phyloP scores from a whole-genome alignment of 2,113 vertebrate genomes.

The Choloepus hoffmanni region DNA sequence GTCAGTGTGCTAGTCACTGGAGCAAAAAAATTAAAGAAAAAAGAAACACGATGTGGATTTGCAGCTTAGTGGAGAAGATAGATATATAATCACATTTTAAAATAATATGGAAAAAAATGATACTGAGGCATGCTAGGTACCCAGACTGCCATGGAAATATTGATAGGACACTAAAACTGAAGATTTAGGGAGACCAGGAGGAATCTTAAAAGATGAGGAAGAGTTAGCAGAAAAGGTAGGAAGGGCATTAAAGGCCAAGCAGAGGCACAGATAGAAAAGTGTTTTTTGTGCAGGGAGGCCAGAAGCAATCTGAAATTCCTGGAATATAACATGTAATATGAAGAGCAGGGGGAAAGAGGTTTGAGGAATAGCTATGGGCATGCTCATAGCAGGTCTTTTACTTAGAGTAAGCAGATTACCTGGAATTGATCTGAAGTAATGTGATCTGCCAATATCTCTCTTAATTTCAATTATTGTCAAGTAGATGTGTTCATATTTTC shows the following conservation, averaged over 20 bases:
- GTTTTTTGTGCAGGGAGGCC: not conserved
- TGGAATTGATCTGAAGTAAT: constrained; percentile 7
- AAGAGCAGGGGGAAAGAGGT: not conserved
- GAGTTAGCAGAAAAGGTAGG: not conserved
- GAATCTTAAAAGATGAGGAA: not conserved
- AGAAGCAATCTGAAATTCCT: not conserved
- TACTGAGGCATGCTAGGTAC: not conserved
- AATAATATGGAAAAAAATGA: not conserved
- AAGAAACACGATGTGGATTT: not conserved
- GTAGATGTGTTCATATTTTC: not conserved
- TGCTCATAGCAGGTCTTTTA: not conserved
- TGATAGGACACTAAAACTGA: not conserved
- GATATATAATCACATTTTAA: not conserved
- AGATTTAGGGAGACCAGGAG: not conserved
- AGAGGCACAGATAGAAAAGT: constrained; percentile 18
- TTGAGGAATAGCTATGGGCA: not conserved
- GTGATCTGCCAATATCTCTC: not conserved
- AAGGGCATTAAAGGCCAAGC: constrained; percentile 3
- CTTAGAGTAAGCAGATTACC: not conserved
- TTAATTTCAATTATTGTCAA: not conserved
- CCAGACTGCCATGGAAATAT: not conserved
- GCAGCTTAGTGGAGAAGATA: not conserved
- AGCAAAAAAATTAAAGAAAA: not conserved
- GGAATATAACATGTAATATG: not conserved
- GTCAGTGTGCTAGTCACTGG: not conserved